A percentile compares a stretch with the other conserved stretches of the same genome.
These are phyloP conservation scores for Muscicapa comitata DNA, from an alignment of 2,797 vertebrate species.

Conservation along the genomic window DNA sequence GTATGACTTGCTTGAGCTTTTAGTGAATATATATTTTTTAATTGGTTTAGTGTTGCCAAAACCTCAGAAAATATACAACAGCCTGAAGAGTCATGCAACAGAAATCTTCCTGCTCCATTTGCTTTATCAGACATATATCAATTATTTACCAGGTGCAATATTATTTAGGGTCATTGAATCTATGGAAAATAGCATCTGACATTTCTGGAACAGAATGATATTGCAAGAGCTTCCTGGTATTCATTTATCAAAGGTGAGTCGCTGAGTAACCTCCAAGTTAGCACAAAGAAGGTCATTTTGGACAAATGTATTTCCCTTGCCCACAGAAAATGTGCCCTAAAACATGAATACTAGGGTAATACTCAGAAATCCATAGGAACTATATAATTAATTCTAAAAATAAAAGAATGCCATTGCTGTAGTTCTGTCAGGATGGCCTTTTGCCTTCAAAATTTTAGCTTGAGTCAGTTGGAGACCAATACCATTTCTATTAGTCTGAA, in stretches of 20 bases:
- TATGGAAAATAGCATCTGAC: slow-evolving; percentile 9
- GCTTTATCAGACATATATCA: slow-evolving; percentile 15
- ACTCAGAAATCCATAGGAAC: background rate
- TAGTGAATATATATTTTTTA: background rate
- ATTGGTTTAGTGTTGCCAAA: background rate
- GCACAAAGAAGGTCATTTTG: background rate
- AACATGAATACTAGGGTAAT: background rate
- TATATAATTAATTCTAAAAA: background rate
- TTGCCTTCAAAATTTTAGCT: background rate
- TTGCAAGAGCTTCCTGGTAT: background rate
- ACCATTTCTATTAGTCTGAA: background rate
- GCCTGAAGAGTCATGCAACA: background rate
- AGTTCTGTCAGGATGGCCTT: background rate
- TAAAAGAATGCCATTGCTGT: background rate
- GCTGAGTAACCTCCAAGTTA: background rate
- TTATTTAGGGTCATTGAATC: background rate
- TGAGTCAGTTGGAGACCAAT: background rate
- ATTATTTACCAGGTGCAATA: slow-evolving; percentile 37
- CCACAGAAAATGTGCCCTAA: background rate
- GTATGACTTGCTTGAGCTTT: background rate
- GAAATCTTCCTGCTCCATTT: slow-evolving; percentile 7
- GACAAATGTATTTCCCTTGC: background rate
- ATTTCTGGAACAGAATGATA: slow-evolving; percentile 5
- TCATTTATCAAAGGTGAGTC: background rate
- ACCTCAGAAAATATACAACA: background rate